Evolutionary conservation across 2,888 invertebrate genomes (phyloP).

Genomic region (Nomada fucata): DNA sequence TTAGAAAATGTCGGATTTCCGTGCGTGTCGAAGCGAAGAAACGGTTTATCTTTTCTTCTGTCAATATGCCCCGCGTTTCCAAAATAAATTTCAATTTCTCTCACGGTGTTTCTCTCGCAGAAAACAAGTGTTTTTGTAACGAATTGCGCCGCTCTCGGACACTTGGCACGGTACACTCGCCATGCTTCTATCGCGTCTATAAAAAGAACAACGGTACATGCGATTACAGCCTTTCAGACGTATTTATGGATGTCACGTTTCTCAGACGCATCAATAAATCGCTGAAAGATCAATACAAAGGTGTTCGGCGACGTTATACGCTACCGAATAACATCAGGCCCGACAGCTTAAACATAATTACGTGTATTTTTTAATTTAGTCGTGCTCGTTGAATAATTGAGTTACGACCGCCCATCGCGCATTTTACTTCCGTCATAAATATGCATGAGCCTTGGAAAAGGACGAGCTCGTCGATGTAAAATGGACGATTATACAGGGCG

Average conservation of each 20-base stretch:
- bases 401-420: constrained; percentile 9
- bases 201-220: not conserved
- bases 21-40: too few relatives aligned
- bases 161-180: not conserved
- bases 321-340: constrained; percentile 10
- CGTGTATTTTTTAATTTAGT: constrained; percentile 17
- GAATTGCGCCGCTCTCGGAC: not conserved
- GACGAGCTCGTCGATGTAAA: constrained; percentile 7
- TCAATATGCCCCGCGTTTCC: too few relatives aligned
- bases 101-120: too few relatives aligned
- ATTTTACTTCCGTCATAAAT: constrained; percentile 44
- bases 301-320: constrained; percentile 4
- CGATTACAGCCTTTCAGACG: not conserved
- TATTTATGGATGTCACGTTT: not conserved
- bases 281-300: constrained; percentile 3
- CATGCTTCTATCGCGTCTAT: not conserved
- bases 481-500: constrained; percentile 1
- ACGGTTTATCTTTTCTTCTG: too few relatives aligned
- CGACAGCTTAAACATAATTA: constrained; percentile 29
- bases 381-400: constrained; percentile 31
- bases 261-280: not conserved
- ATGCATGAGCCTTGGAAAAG: constrained; percentile 26
- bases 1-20: too few relatives aligned
- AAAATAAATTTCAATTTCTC: too few relatives aligned
- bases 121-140: not conserved